These are phyloP conservation scores for Empidonax alnorum DNA, from an alignment of 2,113 vertebrate genomes.

Conservation along the genomic window DNA sequence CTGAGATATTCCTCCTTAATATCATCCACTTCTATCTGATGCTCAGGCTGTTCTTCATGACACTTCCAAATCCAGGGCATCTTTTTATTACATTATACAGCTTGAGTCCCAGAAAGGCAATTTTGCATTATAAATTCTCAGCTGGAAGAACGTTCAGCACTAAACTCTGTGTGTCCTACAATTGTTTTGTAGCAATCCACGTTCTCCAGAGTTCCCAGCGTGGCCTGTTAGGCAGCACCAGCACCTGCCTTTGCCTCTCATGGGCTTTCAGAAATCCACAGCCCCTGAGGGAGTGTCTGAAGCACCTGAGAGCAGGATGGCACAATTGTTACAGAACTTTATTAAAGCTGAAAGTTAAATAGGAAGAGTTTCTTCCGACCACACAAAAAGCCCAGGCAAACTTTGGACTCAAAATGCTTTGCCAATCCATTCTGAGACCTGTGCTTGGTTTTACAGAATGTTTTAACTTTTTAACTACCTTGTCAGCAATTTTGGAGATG, in stretches of 20 bases:
- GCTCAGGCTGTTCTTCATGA: not conserved
- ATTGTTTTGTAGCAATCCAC: not conserved
- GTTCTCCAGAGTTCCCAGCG: not conserved
- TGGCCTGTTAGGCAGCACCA: rapidly evolving
- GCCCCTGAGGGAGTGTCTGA: rapidly evolving
- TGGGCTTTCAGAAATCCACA: not conserved
- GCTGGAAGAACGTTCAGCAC: not conserved
- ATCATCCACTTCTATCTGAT: not conserved
- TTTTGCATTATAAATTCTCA: not conserved
- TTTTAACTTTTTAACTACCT: not conserved
- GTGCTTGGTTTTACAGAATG: not conserved
- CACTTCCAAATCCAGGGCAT: not conserved
- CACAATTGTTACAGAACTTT: not conserved
- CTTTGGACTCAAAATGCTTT: not conserved
- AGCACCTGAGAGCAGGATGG: not conserved
- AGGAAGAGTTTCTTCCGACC: not conserved
- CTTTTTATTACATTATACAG: not conserved
- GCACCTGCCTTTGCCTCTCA: not conserved
- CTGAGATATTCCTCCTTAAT: not conserved
- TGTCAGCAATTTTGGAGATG: not conserved
- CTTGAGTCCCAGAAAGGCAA: not conserved
- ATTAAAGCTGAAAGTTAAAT: not conserved
- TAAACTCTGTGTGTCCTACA: not conserved
- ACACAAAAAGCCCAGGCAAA: not conserved
- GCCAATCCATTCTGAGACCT: not conserved